Conservation (phyloP, 2,888 invertebrate species). For the Gibbula magus region DNA sequence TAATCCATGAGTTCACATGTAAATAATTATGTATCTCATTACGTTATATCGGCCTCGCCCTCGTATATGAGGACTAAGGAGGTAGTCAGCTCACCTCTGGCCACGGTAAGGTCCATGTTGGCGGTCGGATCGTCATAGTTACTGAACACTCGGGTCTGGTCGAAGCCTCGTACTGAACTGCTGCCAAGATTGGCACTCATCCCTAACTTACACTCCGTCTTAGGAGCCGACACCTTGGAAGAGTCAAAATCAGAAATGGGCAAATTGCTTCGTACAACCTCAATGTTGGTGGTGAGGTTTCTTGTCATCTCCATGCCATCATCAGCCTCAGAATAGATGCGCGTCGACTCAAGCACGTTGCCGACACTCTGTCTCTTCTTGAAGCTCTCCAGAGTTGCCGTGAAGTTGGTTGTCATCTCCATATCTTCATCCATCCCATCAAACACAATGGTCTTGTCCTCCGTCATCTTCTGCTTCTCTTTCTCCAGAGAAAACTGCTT, state of each 20-base stretch:
- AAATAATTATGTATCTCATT: too few relatives aligned
- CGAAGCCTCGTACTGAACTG: background rate
- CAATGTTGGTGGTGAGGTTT: background rate
- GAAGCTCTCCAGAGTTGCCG: background rate
- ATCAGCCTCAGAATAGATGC: background rate
- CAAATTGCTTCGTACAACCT: background rate
- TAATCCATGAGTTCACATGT: too few relatives aligned
- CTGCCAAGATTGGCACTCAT: background rate
- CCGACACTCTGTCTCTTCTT: background rate
- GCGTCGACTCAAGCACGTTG: conserved; percentile 20
- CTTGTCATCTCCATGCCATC: conserved; percentile 22
- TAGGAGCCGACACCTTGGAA: background rate
- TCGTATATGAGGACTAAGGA: too few relatives aligned
- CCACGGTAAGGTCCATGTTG: conserved; percentile 3
- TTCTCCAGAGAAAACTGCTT: background rate
- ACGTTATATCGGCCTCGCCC: too few relatives aligned
- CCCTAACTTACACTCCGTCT: background rate
- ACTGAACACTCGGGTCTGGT: background rate
- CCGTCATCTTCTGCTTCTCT: background rate
- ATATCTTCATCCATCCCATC: conserved; percentile 28
- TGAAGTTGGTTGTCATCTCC: conserved; percentile 24
- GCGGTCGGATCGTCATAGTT: background rate
- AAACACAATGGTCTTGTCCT: conserved; percentile 17
- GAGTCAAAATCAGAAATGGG: background rate
- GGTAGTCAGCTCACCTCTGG: conserved; percentile 2